Evolutionary conservation across 2,888 invertebrate species (phyloP), one percentile per base, ranked within the genome.

Genomic region (Mesorhabditis sp.): DNA sequence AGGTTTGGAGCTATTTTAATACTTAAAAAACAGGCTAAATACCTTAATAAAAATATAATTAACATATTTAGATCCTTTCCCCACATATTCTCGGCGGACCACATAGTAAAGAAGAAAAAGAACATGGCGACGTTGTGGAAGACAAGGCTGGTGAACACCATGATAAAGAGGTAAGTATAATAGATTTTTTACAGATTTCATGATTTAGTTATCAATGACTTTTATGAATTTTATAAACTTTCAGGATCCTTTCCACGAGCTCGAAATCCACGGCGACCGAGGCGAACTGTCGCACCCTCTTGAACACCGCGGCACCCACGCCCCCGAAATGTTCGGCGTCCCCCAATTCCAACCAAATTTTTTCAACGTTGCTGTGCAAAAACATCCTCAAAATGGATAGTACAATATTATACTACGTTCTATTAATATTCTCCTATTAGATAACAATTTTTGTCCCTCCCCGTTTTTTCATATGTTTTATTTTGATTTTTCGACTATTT

Each of bases 61-160:
- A 61, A 6, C 15, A 15, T 5, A 7, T 72, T 64, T 28, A 78
- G 78, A 72, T 80, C 15, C 62, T 80, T 5, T 80, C 80, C n/a
- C 80, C 80, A 13, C 80, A 80, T 61, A 78, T 80, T 63, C 76
- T 80, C 10, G 80, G 80, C 4, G 80, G 80, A 43, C 78, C 78
- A 43, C 80, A 80, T 61, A 77, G 76, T 66, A 67, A 80, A 68
- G 80, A 80, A 67, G 80, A 80, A 66, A 76, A 74, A 45, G 71
- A 76, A 41, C 68, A 76, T n/a, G 28, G 28, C 28, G 74, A 72
- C 28, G 76, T 77, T 41, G 66, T 79, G 4, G 74, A 76, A 70
- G 71, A 50, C n/a, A 10, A 50, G 7, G 58, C 58, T 50, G 58
- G n/a, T 1, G n/a, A 50, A 50, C n/a, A 10, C 10, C 10, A 10